These are phyloP conservation scores for Eristalinus sepulchralis DNA, from an alignment of 2,888 invertebrate genomes.

Conservation along the genomic window DNA sequence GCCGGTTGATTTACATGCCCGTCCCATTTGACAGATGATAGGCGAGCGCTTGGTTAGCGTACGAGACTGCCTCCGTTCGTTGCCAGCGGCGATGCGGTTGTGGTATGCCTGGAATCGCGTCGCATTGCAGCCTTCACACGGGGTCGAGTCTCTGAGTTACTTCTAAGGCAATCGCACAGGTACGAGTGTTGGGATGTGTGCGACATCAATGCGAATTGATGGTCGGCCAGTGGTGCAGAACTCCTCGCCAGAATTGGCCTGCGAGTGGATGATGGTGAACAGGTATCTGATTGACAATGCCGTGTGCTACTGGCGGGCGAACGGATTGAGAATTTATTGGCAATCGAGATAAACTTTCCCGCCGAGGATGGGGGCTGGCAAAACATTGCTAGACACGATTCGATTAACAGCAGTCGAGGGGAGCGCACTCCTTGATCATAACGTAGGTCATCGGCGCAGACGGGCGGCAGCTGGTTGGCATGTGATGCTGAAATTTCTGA, in stretches of 20 bases:
- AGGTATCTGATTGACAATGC: slow-evolving; percentile 8
- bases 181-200: neutral
- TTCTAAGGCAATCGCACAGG: slow-evolving; percentile 8
- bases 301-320: slow-evolving; percentile 2
- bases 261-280: neutral
- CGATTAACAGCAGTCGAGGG: neutral
- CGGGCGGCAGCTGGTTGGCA: neutral
- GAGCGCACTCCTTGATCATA: neutral
- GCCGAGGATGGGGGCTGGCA: neutral
- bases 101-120: neutral
- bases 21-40: slow-evolving; percentile 58
- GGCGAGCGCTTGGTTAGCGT: slow-evolving; percentile 14
- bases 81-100: neutral
- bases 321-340: slow-evolving; percentile 5
- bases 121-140: slow-evolving; percentile 25
- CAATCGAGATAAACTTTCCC: slow-evolving; percentile 46
- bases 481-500: neutral
- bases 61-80: neutral
- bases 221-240: neutral
- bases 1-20: slow-evolving; percentile 41
- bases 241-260: neutral
- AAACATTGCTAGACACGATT: neutral
- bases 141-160: slow-evolving; percentile 10
- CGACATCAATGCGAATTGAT: neutral
- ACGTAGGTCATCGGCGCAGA: neutral